Evolutionary conservation across 2,888 invertebrate species (phyloP).

Genomic region (Incurvaria masculella): DNA sequence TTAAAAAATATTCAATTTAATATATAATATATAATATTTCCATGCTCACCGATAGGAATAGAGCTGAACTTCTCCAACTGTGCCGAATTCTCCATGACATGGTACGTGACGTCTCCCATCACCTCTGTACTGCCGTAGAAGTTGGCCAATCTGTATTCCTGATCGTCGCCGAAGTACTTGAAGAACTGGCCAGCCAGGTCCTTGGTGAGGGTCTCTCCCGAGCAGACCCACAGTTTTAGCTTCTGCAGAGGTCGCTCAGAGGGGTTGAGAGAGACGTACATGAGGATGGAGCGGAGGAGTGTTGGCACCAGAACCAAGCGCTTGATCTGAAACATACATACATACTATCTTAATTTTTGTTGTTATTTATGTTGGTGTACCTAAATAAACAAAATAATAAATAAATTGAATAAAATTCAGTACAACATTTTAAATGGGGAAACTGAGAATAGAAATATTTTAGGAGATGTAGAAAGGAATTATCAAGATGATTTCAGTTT

Average conservation of each 20-base stretch:
- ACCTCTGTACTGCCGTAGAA: conserved; percentile 92
- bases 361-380: too few relatives aligned
- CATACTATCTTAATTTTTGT: too few relatives aligned
- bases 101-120: conserved; percentile 87
- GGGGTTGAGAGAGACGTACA: conserved; percentile 65
- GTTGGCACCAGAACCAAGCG: conserved; percentile 85
- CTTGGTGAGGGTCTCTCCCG: conserved; percentile 76
- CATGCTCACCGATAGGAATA: conserved; percentile 79
- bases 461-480: too few relatives aligned
- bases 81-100: conserved; percentile 58
- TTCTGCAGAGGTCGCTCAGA: conserved; percentile 52
- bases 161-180: conserved; percentile 61
- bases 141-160: conserved; percentile 68
- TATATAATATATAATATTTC: too few relatives aligned
- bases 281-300: conserved; percentile 70
- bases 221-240: conserved; percentile 80
- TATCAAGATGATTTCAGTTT: too few relatives aligned
- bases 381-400: too few relatives aligned
- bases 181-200: conserved; percentile 74
- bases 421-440: too few relatives aligned
- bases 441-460: too few relatives aligned
- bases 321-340: conserved; percentile 60
- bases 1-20: too few relatives aligned
- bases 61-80: conserved; percentile 63
- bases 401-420: too few relatives aligned